Percentiles rank a stretch among this genome's conserved stretches.
phyloP scores from a whole-genome alignment of 2,113 vertebrate species.

The Cercocebus atys region DNA sequence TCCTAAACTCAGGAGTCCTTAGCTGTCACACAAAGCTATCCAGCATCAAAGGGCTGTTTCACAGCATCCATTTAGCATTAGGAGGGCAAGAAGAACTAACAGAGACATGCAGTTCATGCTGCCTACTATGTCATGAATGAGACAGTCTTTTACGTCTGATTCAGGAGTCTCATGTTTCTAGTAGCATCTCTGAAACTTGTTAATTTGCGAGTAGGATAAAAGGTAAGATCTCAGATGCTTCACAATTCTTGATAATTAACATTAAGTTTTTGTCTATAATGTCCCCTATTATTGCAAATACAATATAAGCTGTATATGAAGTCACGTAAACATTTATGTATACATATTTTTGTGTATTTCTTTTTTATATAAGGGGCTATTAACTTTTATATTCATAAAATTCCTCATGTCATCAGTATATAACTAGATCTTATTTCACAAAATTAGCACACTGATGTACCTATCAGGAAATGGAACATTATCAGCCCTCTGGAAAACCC shows the following conservation, averaged over 20 bases:
- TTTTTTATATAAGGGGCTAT: background rate
- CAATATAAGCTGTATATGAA: background rate
- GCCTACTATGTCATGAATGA: rapidly evolving
- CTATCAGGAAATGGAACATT: background rate
- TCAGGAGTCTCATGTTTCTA: background rate
- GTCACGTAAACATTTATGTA: background rate
- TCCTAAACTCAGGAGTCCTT: background rate
- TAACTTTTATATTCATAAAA: background rate
- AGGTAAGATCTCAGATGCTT: background rate
- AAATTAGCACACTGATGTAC: background rate
- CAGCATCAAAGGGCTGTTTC: rapidly evolving
- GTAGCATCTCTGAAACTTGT: background rate
- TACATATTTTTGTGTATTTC: background rate
- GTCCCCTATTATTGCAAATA: background rate
- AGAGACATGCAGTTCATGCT: background rate
- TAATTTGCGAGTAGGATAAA: background rate
- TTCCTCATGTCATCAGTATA: background rate
- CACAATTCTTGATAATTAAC: background rate
- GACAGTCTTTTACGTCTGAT: background rate
- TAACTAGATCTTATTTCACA: background rate
- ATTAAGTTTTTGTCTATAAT: background rate
- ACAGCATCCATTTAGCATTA: background rate
- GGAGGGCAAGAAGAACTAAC: background rate
- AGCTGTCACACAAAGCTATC: background rate
- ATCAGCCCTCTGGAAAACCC: background rate